Evolutionary conservation across 2,888 invertebrate genomes (phyloP), one percentile per base, ranked within the genome.

Genomic region (Prosapia bicincta): DNA sequence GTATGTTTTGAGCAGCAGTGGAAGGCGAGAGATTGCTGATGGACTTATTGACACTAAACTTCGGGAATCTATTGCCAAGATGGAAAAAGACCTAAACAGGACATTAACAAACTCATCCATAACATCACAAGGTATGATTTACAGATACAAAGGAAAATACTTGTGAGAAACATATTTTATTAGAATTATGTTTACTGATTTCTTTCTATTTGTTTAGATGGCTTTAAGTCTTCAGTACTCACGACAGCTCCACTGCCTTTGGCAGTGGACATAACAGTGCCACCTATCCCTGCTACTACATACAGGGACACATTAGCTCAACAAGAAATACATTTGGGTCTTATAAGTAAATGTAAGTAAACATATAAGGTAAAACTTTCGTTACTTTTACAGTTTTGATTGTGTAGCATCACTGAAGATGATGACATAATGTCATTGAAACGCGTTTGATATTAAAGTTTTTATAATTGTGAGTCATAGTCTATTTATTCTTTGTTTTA

Each of bases 11-110:
- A 76, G 71, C 76, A 92, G 93, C 83, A 94, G 94, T 7, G 95
- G 95, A 0, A 90, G 94, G 3, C 89, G 94, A 0, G 95, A 95
- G 82, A 90, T 91, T 1, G 90, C 90, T 3, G 81, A 81, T 24
- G 73, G 75, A 15, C 66, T 79, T 3, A 74, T 76, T 0, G 80
- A 81, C 67, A 78, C 79, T 0, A 79, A 77, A 71, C 72, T 81
- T 32, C 77, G 77, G 70, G 78, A 79, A 74, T 78, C 79, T n/a
- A 71, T 80, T 10, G 76, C 74, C 20, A 79, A 74, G 68, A 73
- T 79, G 20, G 78, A 80, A 66, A 78, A 74, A 70, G 79, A 79
- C 67, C 71, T 79, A 24, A 80, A 79, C 32, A 75, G 77, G 26
- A 80, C 80, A 15, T 24, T 78, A 13, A 20, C 54, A 5, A 54